Evolutionary conservation across 2,113 vertebrate species (phyloP).

Genomic region (Eurypyga helias): DNA sequence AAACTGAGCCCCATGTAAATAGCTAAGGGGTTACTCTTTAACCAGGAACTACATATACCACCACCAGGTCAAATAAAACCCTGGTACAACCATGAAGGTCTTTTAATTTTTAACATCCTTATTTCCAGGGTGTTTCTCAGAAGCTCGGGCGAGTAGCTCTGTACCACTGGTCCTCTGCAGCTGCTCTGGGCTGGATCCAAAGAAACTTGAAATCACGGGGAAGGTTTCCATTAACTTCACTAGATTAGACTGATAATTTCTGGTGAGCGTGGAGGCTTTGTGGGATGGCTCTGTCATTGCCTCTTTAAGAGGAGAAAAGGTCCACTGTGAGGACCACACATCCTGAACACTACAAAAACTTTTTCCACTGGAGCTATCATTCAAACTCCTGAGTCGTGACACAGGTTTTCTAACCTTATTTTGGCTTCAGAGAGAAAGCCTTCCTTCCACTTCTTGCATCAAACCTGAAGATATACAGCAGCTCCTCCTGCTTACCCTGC

Average conservation of each 20-base stretch:
- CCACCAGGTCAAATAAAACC: neutral
- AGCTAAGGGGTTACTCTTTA: neutral
- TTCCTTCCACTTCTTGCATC: neutral
- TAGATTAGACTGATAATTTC: neutral
- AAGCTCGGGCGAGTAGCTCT: neutral
- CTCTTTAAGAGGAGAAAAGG: neutral
- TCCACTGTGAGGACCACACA: too few species aligned
- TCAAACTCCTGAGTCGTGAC: neutral
- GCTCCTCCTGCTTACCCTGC: neutral
- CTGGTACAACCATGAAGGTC: neutral
- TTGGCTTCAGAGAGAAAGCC: neutral
- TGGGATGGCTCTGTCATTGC: neutral
- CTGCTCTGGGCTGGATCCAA: neutral
- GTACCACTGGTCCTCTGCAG: neutral
- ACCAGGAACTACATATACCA: neutral
- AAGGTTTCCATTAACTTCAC: neutral
- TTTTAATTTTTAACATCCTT: neutral
- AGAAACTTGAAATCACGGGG: neutral
- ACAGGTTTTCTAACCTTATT: neutral
- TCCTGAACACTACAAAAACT: neutral
- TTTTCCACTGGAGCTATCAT: neutral
- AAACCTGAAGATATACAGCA: neutral
- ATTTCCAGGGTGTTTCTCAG: neutral
- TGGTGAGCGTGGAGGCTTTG: neutral
- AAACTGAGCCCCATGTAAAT: neutral